Evolutionary conservation across 2,797 vertebrate species (phyloP), one percentile per base, ranked within the genome.

Genomic region (Microhierax caerulescens): DNA sequence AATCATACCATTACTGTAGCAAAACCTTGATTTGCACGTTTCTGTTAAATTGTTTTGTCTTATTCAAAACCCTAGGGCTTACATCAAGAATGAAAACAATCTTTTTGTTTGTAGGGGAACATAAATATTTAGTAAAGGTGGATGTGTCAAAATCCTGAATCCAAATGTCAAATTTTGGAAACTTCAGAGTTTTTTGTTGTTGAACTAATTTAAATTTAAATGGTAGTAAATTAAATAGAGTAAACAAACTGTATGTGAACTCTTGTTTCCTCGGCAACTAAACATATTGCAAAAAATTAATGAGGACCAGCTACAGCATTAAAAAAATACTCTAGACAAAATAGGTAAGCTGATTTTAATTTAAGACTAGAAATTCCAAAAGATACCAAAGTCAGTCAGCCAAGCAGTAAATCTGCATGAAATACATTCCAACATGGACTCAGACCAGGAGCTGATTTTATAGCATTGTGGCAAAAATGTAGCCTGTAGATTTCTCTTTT

Each of bases 1-100:
- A n/a, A 13, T 14, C 3, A 1, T 43, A 23, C 3, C 7, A 2
- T 28, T 72, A 24, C 15, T 69, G 5, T 59, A 22, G 5, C 34
- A 85, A 22, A 78, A 47, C 20, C 20, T 84, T 67, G 21, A 7
- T 75, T 81, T 63, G 75, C 11, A 3, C 1, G 6, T 84, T 86
- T 79, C 22, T 65, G 7, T 50, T 79, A 13, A 25, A 23, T 19
- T 43, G 3, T 63, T 84, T 60, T 77, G 16, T 63, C 13, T 79
- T 8, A 5, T 64, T 82, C 17, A 73, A 36, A 75, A 14, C 43
- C 21, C 22, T 63, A 11, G 10, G 48, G 12, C 23, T 51, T 78
- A 13, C 8, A 43, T 28, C 8, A 68, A 63, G 36, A 51, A 67
- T 7, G 8, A 13, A 17, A 45, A 30, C 17, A 56, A n/a, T 61